Evolutionary conservation across 1,140 invertebrate genomes (phyloP), one percentile per base, ranked within the genome.

Genomic region (Pogonomyrmex californicus): DNA sequence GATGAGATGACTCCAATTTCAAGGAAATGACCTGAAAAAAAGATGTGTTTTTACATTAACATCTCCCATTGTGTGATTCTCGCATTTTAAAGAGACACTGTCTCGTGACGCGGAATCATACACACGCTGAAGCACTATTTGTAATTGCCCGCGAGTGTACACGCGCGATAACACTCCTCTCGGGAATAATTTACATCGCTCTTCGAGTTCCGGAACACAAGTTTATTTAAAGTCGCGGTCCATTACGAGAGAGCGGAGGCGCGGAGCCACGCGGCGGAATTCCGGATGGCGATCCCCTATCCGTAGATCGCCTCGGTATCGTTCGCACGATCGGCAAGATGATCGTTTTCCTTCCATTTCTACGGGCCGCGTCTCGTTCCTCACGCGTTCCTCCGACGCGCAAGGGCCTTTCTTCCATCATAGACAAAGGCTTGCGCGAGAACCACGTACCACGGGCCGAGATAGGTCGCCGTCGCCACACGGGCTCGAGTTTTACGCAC

Each of bases 291-390:
- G 68, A 86, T 86, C 47, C 41, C 49, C 82, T 90, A 85, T 87
- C 87, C 68, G 77, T 77, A 83, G 73, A 71, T 75, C 85, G 75
- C 60, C 23, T 30, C 86, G 7, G 30, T 87, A 90, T 90, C 89
- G 79, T 90, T 90, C 75, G 73, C 89, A 87, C 86, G 78, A 90
- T 90, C 89, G 68, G 30, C 49, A 36, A 44, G 33, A 47, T 76
- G 89, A 87, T 87, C 76, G 54, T 91, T 89, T 91, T 87, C 82
- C 87, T 91, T 87, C 82, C 87, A 60, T 73, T 82, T 75, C 77
- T 65, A 47, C 86, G 62, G 49, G 51, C 36, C 81, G 54, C 79
- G 49, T 68, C 14, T 51, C 44, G 30, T 33, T 66, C 56, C 38
- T 77, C 54, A 47, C 41, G 44, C 10, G 65, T 68, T 68, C 41